A percentile compares a stretch with the other conserved stretches of the same genome.
phyloP scores from a whole-genome alignment of 1,140 invertebrate species.

The Drosophila seguyi region DNA sequence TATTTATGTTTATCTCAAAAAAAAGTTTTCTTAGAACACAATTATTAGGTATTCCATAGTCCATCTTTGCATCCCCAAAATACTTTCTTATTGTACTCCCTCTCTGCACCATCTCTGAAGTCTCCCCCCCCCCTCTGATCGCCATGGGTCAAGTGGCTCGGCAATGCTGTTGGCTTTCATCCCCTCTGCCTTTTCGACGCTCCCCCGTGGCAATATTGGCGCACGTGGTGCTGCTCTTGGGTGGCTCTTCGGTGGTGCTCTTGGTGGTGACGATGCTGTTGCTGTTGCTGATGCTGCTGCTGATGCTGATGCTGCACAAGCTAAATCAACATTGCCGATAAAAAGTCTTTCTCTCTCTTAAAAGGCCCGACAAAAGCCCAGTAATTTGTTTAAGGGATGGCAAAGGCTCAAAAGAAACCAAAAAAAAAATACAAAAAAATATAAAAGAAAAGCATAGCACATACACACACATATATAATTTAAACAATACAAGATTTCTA shows the following conservation, averaged over 20 bases:
- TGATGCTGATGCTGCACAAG: constrained; percentile 9
- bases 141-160: constrained; percentile 12
- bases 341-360: neutral
- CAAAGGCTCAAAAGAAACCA: neutral
- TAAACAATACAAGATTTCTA: neutral
- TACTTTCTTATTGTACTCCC: constrained; percentile 1
- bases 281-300: constrained; percentile 8
- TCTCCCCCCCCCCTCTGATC: constrained; percentile 4
- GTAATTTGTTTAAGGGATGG: constrained; percentile 18
- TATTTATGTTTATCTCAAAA: too few species aligned
- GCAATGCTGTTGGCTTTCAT: constrained; percentile 4
- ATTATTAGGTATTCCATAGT: neutral
- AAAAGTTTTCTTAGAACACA: too few species aligned
- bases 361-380: constrained; percentile 4
- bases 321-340: constrained; percentile 19
- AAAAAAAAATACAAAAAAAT: neutral
- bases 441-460: neutral
- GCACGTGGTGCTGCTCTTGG: constrained; percentile 16
- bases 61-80: neutral
- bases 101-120: too few species aligned
- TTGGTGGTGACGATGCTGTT: constrained; percentile 10
- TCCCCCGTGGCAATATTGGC: constrained; percentile 15
- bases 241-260: constrained; percentile 4
- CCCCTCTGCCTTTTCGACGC: constrained; percentile 18
- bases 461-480: neutral